phyloP scores from a whole-genome alignment of 2,797 vertebrate species.

The Pseudotriccus pelzelni region DNA sequence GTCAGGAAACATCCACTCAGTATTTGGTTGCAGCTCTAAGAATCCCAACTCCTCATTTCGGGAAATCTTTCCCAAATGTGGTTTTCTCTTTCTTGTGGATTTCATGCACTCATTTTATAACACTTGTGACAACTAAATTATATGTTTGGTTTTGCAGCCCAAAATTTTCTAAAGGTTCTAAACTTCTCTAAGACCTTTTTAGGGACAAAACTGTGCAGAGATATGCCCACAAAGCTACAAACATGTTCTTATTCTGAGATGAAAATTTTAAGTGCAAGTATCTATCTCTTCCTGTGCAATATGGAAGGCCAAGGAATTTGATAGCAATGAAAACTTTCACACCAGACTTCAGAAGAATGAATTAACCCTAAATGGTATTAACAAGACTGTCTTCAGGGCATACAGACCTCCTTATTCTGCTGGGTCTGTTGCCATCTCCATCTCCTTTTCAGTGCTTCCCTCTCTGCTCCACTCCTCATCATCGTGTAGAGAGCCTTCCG shows the following conservation, averaged over 20 bases:
- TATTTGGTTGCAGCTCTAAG: background rate
- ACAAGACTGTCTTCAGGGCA: background rate
- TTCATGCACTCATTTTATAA: background rate
- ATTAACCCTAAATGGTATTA: background rate
- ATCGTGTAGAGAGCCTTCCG: conserved; percentile 96
- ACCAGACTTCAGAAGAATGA: background rate
- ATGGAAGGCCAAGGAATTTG: background rate
- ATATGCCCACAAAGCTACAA: background rate
- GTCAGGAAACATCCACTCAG: background rate
- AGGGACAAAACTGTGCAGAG: background rate
- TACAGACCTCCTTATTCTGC: conserved; percentile 96
- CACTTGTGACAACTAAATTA: background rate
- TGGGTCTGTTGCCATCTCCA: conserved; percentile 99
- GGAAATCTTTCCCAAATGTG: background rate
- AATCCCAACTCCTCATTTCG: background rate
- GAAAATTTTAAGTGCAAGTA: background rate
- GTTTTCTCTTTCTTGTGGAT: background rate
- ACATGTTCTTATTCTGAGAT: background rate
- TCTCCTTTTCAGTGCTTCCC: conserved; percentile 92
- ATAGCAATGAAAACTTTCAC: background rate
- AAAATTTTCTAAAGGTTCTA: background rate
- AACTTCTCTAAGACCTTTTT: background rate
- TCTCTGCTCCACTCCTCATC: conserved; percentile 95
- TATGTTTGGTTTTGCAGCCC: background rate
- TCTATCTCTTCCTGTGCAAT: background rate